Conservation (phyloP, 1,140 invertebrate genomes). For the Drosophila quadrilineata region DNA sequence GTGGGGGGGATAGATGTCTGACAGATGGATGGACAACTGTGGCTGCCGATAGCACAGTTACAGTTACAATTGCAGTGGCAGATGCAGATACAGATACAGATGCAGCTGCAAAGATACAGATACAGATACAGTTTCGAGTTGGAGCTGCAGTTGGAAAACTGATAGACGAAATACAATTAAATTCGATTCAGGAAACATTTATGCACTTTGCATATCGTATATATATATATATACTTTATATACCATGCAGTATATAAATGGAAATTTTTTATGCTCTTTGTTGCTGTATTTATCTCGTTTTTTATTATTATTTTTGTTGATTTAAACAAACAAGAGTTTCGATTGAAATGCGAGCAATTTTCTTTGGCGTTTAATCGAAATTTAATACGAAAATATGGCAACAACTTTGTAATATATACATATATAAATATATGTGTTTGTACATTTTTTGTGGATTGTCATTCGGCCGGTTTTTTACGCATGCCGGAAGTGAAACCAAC, state of each 20-base stretch:
- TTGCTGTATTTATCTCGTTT: slow-evolving; percentile 13
- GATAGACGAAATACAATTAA: slow-evolving; percentile 70
- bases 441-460: no score
- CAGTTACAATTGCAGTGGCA: slow-evolving; percentile 14
- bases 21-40: slow-evolving; percentile 67
- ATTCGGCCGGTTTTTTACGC: no score
- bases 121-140: slow-evolving; percentile 19
- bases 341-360: slow-evolving; percentile 13
- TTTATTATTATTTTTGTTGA: slow-evolving; percentile 14
- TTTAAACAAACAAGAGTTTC: neutral
- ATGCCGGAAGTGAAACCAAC: slow-evolving; percentile 35
- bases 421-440: no score
- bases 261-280: slow-evolving; percentile 22
- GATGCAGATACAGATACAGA: slow-evolving; percentile 13
- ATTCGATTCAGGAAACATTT: slow-evolving; percentile 77
- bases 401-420: slow-evolving; percentile 1
- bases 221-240: slow-evolving; percentile 26
- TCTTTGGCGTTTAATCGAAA: slow-evolving; percentile 24
- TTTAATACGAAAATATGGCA: slow-evolving; percentile 22
- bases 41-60: slow-evolving; percentile 23
- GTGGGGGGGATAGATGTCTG: no score
- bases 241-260: no score
- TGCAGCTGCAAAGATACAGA: neutral
- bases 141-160: no score
- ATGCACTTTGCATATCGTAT: slow-evolving; percentile 64